These are phyloP conservation scores for Tachypleus tridentatus DNA, from an alignment of 1,140 invertebrate species.

Conservation along the genomic window DNA sequence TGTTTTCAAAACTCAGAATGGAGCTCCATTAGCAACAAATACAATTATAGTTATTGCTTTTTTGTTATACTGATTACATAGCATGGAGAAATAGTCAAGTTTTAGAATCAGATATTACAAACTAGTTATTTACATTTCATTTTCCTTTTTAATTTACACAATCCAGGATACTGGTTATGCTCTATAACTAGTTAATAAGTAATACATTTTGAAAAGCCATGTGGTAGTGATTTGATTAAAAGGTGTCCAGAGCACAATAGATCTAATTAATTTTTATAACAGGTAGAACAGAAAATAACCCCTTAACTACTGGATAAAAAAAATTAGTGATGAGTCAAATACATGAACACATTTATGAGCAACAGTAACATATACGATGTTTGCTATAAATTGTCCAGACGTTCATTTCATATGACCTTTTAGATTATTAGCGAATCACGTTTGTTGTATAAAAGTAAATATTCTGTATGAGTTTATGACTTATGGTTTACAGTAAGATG, in stretches of 20 bases:
- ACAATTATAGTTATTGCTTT: too few species aligned
- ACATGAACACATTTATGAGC: too few species aligned
- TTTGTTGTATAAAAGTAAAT: not conserved
- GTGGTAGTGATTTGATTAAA: not conserved
- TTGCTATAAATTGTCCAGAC: not conserved
- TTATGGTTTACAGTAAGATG: not conserved
- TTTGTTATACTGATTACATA: too few species aligned
- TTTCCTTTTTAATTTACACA: not conserved
- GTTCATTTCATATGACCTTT: not conserved
- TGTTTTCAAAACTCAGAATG: too few species aligned
- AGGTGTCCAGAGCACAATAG: too few species aligned
- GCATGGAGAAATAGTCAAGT: slow-evolving; percentile 17
- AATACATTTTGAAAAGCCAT: not conserved
- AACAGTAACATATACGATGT: too few species aligned
- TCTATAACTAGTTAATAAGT: not conserved
- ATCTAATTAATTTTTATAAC: too few species aligned
- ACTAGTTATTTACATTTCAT: slow-evolving; percentile 3
- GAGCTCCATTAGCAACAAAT: too few species aligned
- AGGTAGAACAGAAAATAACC: too few species aligned
- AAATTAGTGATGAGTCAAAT: too few species aligned
- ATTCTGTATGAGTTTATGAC: not conserved
- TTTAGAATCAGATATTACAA: slow-evolving; percentile 7
- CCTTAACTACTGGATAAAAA: too few species aligned
- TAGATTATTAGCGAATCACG: not conserved
- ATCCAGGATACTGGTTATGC: not conserved